Evolutionary conservation across 2,888 invertebrate species (phyloP), one percentile per base, ranked within the genome.

Genomic region (Tipula helvola): DNA sequence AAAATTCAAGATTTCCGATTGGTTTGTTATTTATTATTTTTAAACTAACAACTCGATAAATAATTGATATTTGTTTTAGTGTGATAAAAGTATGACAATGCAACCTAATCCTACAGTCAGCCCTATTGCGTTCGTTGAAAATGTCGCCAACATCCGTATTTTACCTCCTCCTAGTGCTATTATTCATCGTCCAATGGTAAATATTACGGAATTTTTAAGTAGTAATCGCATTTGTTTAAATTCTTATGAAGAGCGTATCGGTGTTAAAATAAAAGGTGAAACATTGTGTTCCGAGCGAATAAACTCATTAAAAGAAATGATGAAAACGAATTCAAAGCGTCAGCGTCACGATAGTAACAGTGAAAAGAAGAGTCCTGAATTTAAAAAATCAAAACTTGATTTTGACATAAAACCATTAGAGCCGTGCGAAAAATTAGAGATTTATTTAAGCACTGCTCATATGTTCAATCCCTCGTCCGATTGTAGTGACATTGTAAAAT

Each of bases 151-250:
- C 16, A 88, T 92, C 41, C 91, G 91, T 88, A 89, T 91, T 89
- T 90, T 93, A 88, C 92, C 95, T 88, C 90, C 94, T 89, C 92
- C 94, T 0, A 94, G 93, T 18, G 93, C 94, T 2, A 92, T 93
- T 88, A 94, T 96, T 86, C 94, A 95, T 89, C 90, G 96, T 39
- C 96, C 96, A 0, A 93, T 94, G 83, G 93, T 96, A 18, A 95
- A 95, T 89, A 93, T 96, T 85, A 95, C 95, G 71, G 96, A 96
- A 89, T 95, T 95, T 89, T 92, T 96, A 52, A 96, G 96, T 87
- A 95, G 95, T 89, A 94, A 95, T 89, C 96, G 95, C 89, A 95
- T 97, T 28, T 96, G 96, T 90, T 93, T 97, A 88, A 94, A 94
- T 86, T 95, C 96, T 0, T 96, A 96, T 89, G 94, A 96, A 88